phyloP scores from a whole-genome alignment of 2,113 vertebrate species.

The Eulemur macaco region DNA sequence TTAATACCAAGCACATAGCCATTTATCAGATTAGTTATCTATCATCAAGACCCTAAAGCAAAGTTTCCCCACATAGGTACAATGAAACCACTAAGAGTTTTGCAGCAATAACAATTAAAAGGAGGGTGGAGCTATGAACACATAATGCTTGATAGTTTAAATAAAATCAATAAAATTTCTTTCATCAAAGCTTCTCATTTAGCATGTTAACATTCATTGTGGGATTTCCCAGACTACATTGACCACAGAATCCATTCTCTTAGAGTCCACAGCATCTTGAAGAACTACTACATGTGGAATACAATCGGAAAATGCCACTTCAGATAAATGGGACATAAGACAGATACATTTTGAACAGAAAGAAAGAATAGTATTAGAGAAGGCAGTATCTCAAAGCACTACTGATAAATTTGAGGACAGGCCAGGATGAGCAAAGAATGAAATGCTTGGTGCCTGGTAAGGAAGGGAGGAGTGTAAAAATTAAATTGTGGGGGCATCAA shows the following conservation, averaged over 20 bases:
- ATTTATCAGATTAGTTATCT: conserved; percentile 13
- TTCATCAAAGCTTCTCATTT: background rate
- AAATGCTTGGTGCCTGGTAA: background rate
- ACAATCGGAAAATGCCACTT: background rate
- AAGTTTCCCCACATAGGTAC: background rate
- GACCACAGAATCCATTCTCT: background rate
- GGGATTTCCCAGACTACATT: background rate
- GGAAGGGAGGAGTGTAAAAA: background rate
- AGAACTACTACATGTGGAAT: background rate
- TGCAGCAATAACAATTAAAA: background rate
- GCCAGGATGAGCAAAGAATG: background rate
- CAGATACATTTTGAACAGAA: background rate
- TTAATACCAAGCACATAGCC: background rate
- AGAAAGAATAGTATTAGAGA: background rate
- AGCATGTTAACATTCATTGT: background rate
- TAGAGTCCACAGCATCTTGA: background rate
- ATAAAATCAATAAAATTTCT: background rate
- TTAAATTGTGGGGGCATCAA: background rate
- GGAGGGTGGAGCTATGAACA: background rate
- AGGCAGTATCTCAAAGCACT: background rate
- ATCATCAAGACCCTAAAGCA: background rate
- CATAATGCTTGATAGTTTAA: background rate
- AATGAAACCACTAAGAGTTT: background rate
- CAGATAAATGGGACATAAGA: background rate
- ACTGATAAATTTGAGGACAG: background rate